Evolutionary conservation across 2,113 vertebrate genomes (phyloP), one percentile per base, ranked within the genome.

Genomic region (Rhinogobius similis): DNA sequence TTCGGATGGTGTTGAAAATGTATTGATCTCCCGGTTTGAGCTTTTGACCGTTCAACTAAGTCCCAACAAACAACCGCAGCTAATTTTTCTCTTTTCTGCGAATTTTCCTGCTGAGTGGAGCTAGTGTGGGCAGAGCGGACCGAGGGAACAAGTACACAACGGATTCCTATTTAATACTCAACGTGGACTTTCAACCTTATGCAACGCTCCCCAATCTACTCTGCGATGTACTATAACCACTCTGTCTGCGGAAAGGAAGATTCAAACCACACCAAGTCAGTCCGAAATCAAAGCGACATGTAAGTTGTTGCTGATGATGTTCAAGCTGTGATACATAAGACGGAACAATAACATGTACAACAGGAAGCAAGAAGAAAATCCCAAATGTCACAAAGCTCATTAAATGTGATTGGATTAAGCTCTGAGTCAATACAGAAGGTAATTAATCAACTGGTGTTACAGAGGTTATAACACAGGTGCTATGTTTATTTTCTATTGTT

Each of bases 1-100:
- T 68, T 11, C 21, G 11, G 20, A 63, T 29, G 5, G 62, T 84
- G 84, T 86, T 70, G 79, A 91, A 91, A 89, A 70, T 14, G 8
- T 65, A 91, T 91, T 44, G 89, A 91, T 87, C 82, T 79, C 36
- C 4, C 1, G 56, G 48, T 41, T 65, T 77, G 76, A 82, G 87
- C 74, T 80, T 73, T 83, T 88, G 87, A 90, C 83, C 87, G 61
- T 0, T 39, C 63, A 73, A 74, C 64, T 75, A 75, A 86, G 78
- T 63, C 81, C 70, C 58, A 56, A 70, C 82, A 92, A 91, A 91
- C 80, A 90, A 68, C 38, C 24, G 66, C 58, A 2, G 69, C 52
- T 26, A 78, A 78, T 23, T 67, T 81, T 77, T 77, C 72, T 44
- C 39, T 65, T 64, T 87, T 89, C 81, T 71, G 53, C 75, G 84